A percentile compares a stretch with the other conserved stretches of the same genome.
These are phyloP conservation scores for Eulemur rufifrons DNA, from an alignment of 2,113 vertebrate genomes.

Conservation along the genomic window DNA sequence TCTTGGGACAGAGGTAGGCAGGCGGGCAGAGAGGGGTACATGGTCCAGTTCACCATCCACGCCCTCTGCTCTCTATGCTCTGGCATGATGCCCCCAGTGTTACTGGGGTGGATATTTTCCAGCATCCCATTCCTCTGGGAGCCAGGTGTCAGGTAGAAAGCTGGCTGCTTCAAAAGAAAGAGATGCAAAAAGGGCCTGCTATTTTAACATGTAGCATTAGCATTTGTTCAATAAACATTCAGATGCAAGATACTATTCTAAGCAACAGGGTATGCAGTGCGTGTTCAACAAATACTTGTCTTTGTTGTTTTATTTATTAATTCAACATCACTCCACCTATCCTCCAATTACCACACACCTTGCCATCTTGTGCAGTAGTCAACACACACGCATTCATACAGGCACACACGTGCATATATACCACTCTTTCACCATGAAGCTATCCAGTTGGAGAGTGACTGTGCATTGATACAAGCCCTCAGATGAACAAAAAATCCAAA, in stretches of 20 bases:
- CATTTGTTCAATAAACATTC: background rate
- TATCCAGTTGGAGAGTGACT: background rate
- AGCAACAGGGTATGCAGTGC: background rate
- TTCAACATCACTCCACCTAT: background rate
- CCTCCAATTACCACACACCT: background rate
- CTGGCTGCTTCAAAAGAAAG: background rate
- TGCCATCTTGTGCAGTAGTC: background rate
- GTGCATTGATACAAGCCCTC: background rate
- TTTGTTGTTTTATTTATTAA: background rate
- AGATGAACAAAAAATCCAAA: background rate
- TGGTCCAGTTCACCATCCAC: accelerated
- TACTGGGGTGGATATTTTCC: background rate
- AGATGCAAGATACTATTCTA: background rate
- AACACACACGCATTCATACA: background rate
- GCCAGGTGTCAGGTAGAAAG: background rate
- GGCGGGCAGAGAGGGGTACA: no score
- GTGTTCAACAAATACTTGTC: background rate
- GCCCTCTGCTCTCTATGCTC: background rate
- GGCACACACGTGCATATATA: accelerated
- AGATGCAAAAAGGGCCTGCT: background rate
- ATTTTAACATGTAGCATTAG: background rate
- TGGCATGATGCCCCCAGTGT: background rate
- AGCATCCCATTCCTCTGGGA: background rate
- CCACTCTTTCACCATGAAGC: background rate
- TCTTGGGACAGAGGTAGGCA: background rate